phyloP scores from a whole-genome alignment of 2,888 invertebrate species.

The Rapana venosa region DNA sequence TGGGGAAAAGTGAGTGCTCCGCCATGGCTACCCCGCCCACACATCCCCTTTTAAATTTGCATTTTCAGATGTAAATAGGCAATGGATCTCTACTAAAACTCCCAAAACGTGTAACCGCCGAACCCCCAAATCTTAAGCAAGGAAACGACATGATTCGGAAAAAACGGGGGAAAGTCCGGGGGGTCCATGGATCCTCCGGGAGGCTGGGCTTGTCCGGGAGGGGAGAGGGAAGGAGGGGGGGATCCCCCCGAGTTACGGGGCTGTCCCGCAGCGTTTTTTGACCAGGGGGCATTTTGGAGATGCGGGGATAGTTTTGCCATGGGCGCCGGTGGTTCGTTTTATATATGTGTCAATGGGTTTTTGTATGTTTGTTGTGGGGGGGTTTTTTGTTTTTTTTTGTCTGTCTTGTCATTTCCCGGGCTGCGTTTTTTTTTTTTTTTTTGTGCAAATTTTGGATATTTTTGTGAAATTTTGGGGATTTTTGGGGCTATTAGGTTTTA shows the following conservation, averaged over 20 bases:
- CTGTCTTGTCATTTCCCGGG: no score
- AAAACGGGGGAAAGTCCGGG: conserved; percentile 7
- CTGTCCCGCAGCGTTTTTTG: conserved; percentile 10
- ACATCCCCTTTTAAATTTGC: no score
- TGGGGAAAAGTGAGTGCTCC: no score
- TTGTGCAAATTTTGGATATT: no score
- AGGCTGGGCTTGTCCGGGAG: neutral
- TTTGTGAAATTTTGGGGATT: no score
- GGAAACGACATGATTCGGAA: conserved; percentile 7
- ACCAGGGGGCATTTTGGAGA: conserved; percentile 19
- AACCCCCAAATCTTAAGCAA: neutral
- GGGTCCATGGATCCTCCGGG: conserved; percentile 10
- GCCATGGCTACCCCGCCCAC: no score
- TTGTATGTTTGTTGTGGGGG: no score
- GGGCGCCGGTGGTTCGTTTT: conserved; percentile 30
- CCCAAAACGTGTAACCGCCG: neutral
- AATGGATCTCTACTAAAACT: neutral
- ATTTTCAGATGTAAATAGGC: neutral
- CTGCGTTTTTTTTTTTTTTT: no score
- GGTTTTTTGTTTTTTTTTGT: no score
- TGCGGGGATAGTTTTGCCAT: conserved; percentile 33
- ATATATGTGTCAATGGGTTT: no score
- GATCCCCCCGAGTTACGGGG: neutral
- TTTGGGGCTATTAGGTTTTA: no score
- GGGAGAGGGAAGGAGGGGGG: neutral